Conservation (phyloP, 2,113 vertebrate genomes). For the Promerops cafer region DNA sequence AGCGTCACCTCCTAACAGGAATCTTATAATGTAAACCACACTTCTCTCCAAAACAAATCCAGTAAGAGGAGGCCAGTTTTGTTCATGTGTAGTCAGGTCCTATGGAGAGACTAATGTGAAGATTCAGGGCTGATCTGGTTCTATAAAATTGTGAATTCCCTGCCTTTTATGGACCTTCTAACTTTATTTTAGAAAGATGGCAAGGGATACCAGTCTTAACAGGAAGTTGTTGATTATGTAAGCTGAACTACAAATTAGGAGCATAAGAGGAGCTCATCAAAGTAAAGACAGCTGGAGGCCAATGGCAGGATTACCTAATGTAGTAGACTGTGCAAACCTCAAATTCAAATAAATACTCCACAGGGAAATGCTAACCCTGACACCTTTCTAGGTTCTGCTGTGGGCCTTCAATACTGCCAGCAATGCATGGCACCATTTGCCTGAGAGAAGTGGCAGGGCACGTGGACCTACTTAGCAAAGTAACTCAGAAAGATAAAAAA, state of each 20-base stretch:
- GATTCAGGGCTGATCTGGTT: background rate
- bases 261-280: background rate
- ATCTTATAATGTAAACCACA: background rate
- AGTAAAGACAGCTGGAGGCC: background rate
- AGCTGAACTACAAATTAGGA: background rate
- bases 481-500: background rate
- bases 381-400: background rate
- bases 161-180: background rate
- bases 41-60: background rate
- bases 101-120: background rate
- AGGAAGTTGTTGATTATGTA: background rate
- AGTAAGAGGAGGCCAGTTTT: background rate
- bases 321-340: background rate
- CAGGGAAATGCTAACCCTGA: background rate
- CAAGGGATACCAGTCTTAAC: background rate
- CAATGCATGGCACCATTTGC: background rate
- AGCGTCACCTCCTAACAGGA: background rate
- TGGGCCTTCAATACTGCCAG: background rate
- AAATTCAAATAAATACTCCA: background rate
- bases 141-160: background rate
- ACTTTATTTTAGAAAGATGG: background rate
- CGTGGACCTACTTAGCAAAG: accelerated
- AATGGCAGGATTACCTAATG: background rate
- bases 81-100: background rate
- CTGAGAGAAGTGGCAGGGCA: background rate